These are phyloP conservation scores for Melitaea cinxia DNA, from an alignment of 1,140 invertebrate genomes.

Conservation along the genomic window DNA sequence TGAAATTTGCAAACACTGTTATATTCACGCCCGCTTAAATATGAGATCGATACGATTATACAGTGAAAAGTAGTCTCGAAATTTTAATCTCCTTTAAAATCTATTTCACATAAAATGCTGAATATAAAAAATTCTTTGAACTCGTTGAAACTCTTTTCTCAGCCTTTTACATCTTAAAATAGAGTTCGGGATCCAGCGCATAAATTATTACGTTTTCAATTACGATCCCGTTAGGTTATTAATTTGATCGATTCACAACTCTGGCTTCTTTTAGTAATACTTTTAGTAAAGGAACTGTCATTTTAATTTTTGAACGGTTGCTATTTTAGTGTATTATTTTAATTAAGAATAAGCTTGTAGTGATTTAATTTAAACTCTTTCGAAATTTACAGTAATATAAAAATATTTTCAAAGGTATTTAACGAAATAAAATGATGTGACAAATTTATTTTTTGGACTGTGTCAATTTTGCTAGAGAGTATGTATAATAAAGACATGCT, in stretches of 20 bases:
- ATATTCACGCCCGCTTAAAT: not conserved
- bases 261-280: not conserved
- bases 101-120: not conserved
- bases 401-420: too few relatives aligned
- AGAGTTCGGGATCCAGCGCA: conserved; percentile 1
- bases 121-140: conserved; percentile 2
- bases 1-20: too few relatives aligned
- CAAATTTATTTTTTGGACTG: too few relatives aligned
- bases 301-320: too few relatives aligned
- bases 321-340: not conserved
- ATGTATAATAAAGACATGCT: too few relatives aligned
- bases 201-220: conserved; percentile 21
- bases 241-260: conserved; percentile 12
- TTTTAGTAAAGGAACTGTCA: not conserved
- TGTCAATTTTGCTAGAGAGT: too few relatives aligned
- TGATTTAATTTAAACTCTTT: too few relatives aligned
- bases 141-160: conserved; percentile 6
- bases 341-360: too few relatives aligned
- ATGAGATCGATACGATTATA: not conserved
- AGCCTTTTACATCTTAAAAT: conserved; percentile 8
- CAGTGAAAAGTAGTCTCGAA: not conserved
- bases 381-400: too few relatives aligned
- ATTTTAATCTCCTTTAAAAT: conserved; percentile 7
- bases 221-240: not conserved
- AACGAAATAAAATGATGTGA: too few relatives aligned